Evolutionary conservation across 2,113 vertebrate species (phyloP).

Genomic region (Anser brachyrhynchus): DNA sequence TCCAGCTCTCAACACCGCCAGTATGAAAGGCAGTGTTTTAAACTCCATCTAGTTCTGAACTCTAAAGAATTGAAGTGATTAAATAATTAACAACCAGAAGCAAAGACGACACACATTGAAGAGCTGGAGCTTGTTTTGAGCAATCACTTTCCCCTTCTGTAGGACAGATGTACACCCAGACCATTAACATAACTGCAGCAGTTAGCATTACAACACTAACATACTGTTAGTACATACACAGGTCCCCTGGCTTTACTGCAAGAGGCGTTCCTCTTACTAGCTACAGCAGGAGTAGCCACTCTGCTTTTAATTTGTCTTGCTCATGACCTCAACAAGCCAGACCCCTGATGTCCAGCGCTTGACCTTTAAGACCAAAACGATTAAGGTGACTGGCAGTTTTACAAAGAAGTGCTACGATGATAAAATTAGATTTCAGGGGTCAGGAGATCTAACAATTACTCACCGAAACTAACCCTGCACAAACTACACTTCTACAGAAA

Average conservation of each 20-base stretch:
- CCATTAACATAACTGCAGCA: not conserved
- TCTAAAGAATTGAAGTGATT: not conserved
- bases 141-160: not conserved
- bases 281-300: not conserved
- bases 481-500: rapidly evolving
- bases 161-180: rapidly evolving
- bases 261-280: not conserved
- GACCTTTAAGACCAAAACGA: not conserved
- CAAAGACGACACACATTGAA: not conserved
- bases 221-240: not conserved
- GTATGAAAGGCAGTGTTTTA: not conserved
- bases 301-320: not conserved
- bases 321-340: not conserved
- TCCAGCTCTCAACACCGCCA: not conserved
- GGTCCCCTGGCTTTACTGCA: not conserved
- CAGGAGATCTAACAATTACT: not conserved
- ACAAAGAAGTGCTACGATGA: not conserved
- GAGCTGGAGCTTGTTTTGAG: not conserved
- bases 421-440: not conserved
- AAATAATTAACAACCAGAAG: not conserved
- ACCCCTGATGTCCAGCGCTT: not conserved
- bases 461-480: not conserved
- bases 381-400: not conserved
- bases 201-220: not conserved
- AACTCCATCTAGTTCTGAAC: not conserved